Percentiles rank a stretch among this genome's conserved stretches.
Evolutionary conservation across 1,140 invertebrate species (phyloP).

Genomic region (Drosophila teissieri): DNA sequence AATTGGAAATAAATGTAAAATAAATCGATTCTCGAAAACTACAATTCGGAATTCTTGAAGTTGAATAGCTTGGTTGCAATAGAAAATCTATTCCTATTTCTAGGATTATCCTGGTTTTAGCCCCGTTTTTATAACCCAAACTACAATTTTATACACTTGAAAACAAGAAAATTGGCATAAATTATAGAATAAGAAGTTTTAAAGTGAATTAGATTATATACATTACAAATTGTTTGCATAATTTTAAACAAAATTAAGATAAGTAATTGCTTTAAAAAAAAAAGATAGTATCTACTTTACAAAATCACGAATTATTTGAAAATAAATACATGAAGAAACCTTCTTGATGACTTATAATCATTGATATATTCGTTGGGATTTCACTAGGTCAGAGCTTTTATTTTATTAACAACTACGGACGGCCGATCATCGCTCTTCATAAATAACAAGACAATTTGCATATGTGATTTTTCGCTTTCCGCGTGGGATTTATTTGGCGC

Average conservation of each 20-base stretch:
- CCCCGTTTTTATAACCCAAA: background rate
- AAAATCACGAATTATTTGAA: constrained; percentile 5
- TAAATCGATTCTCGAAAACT: constrained; percentile 60
- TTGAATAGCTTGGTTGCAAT: background rate
- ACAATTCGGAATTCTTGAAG: background rate
- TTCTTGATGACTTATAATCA: background rate
- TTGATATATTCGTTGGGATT: background rate
- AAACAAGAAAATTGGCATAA: background rate
- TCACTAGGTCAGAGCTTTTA: background rate
- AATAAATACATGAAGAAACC: constrained; percentile 14
- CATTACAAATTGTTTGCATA: constrained; percentile 2
- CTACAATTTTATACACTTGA: background rate
- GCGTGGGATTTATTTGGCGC: constrained; percentile 31
- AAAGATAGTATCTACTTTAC: background rate
- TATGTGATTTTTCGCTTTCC: constrained; percentile 17
- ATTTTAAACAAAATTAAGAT: constrained; percentile 7
- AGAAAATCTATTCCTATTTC: background rate
- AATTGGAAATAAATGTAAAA: constrained; percentile 58
- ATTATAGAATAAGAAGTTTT: constrained; percentile 3
- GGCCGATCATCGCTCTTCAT: background rate
- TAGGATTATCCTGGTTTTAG: background rate
- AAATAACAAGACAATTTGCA: constrained; percentile 7
- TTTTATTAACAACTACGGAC: background rate
- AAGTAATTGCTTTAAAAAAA: constrained; percentile 4
- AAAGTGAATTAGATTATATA: constrained; percentile 4